Percentiles rank a stretch among this genome's conserved stretches.
Evolutionary conservation across 2,797 vertebrate species (phyloP).

Genomic region (Stomatorhinus walkeri): DNA sequence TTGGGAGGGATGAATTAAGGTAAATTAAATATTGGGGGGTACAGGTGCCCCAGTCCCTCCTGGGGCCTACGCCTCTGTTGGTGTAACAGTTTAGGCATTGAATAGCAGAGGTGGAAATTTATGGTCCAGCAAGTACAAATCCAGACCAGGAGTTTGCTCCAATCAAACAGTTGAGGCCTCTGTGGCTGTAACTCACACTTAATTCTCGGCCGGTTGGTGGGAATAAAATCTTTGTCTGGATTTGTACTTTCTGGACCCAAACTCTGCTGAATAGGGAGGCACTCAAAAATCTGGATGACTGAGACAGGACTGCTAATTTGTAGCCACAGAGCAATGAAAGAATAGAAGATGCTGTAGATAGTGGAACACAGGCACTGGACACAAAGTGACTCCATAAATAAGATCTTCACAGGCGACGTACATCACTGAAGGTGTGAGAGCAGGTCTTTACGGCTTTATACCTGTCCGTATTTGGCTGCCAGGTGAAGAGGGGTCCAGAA

Average conservation of each 20-base stretch:
- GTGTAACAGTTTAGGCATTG: neutral
- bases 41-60: neutral
- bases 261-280: neutral
- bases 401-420: neutral
- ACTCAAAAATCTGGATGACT: neutral
- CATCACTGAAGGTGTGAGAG: neutral
- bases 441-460: conserved; percentile 40
- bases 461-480: conserved; percentile 92
- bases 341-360: neutral
- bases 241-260: too few species aligned
- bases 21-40: neutral
- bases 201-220: too few species aligned
- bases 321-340: neutral
- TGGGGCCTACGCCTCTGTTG: neutral
- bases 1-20: neutral
- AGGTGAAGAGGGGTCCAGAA: conserved; percentile 89
- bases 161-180: neutral
- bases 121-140: neutral
- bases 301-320: neutral
- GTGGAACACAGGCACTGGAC: neutral
- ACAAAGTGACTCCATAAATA: neutral
- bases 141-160: neutral
- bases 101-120: neutral
- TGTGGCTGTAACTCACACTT: too few species aligned
- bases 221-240: too few species aligned